phyloP scores from a whole-genome alignment of 2,797 vertebrate genomes.

The Chloroceryle amazona region DNA sequence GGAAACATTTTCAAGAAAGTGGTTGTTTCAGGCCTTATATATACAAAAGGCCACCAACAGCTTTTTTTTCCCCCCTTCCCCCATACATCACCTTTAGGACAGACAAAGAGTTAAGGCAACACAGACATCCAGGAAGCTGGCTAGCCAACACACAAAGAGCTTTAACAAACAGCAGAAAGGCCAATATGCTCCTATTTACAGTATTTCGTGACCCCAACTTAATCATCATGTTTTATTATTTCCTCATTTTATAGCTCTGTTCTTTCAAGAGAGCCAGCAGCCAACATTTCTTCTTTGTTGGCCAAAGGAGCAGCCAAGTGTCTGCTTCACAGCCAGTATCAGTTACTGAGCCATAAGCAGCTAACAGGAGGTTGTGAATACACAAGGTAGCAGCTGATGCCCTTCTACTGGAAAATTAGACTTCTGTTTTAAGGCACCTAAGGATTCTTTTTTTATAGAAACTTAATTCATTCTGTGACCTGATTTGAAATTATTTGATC shows the following conservation, averaged over 20 bases:
- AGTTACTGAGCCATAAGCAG: conserved; percentile 44
- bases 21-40: background rate
- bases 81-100: background rate
- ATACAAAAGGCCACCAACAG: background rate
- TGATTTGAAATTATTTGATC: background rate
- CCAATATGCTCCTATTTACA: conserved; percentile 55
- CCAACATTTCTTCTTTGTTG: conserved; percentile 20
- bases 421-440: background rate
- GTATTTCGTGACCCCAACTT: conserved; percentile 57
- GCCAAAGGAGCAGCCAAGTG: conserved; percentile 64
- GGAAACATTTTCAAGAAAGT: background rate
- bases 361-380: background rate
- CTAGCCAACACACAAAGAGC: background rate
- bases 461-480: background rate
- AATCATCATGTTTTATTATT: conserved; percentile 53
- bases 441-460: background rate
- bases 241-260: conserved; percentile 44
- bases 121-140: conserved; percentile 21
- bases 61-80: background rate
- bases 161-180: conserved; percentile 13
- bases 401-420: conserved; percentile 62
- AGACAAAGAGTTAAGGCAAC: background rate
- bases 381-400: conserved; percentile 66
- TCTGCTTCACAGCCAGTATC: conserved; percentile 39
- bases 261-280: conserved; percentile 12